These are phyloP conservation scores for Bilobella aurantiaca DNA, from an alignment of 1,140 invertebrate species.

Conservation along the genomic window DNA sequence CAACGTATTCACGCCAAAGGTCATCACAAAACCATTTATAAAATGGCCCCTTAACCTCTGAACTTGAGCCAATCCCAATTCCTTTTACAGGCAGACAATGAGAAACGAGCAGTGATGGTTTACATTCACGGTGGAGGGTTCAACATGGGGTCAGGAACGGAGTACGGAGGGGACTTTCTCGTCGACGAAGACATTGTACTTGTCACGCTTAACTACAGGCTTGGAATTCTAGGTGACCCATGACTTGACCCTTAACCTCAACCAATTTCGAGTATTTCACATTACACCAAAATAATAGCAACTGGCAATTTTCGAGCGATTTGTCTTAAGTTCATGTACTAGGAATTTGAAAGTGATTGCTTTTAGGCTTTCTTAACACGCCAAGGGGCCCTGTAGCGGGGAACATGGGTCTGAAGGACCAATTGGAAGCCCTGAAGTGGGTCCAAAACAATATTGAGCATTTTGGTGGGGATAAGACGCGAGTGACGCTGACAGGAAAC, in stretches of 20 bases:
- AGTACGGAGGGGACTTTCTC: not conserved
- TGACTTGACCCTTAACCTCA: no score
- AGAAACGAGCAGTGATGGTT: not conserved
- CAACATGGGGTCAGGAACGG: not conserved
- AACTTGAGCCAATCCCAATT: not conserved
- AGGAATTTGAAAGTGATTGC: not conserved
- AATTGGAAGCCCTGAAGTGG: constrained; percentile 39
- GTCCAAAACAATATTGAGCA: constrained; percentile 36
- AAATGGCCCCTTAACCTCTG: no score
- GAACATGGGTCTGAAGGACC: constrained; percentile 39
- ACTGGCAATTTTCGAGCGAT: not conserved
- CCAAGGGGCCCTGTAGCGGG: constrained; percentile 16
- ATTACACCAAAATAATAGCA: not conserved
- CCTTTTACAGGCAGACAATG: not conserved
- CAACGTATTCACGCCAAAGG: constrained; percentile 4
- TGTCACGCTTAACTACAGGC: constrained; percentile 1
- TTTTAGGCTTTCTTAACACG: not conserved
- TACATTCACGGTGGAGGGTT: not conserved
- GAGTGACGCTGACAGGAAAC: constrained; percentile 36
- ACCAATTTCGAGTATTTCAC: not conserved
- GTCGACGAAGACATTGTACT: not conserved
- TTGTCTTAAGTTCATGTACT: not conserved
- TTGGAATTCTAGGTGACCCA: not conserved
- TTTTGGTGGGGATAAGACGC: constrained; percentile 39
- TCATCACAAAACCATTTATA: no score